phyloP scores from a whole-genome alignment of 2,113 vertebrate species.

The Melanostigma gelatinosum region DNA sequence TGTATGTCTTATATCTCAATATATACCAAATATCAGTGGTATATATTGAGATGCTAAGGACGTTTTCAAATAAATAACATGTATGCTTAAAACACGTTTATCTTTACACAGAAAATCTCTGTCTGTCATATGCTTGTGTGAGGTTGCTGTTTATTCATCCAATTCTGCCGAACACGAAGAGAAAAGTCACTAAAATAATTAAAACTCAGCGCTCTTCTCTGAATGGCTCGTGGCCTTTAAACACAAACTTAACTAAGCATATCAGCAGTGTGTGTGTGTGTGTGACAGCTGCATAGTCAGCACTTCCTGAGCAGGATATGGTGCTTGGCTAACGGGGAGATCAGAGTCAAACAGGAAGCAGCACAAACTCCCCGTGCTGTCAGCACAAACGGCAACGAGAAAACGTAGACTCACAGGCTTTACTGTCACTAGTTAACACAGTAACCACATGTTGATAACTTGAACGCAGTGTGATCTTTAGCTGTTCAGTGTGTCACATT shows the following conservation, averaged over 20 bases:
- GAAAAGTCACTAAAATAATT: not conserved
- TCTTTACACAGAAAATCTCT: not conserved
- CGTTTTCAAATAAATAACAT: not conserved
- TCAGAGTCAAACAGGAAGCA: conserved; percentile 63
- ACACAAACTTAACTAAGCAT: not conserved
- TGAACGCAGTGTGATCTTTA: not conserved
- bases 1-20: no score
- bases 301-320: conserved; percentile 59
- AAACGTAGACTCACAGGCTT: conserved; percentile 13
- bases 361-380: conserved; percentile 46
- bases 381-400: conserved; percentile 49
- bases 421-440: conserved; percentile 20
- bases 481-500: not conserved
- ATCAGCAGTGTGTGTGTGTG: not conserved
- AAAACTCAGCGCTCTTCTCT: not conserved
- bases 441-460: not conserved
- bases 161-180: not conserved
- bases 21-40: not conserved
- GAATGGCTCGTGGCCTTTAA: not conserved
- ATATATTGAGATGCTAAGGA: not conserved
- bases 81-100: not conserved
- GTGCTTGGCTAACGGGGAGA: conserved; percentile 42
- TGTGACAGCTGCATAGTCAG: conserved; percentile 63
- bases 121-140: not conserved
- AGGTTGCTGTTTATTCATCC: not conserved